These are phyloP conservation scores for Pantherophis vulpinus DNA, from an alignment of 2,797 vertebrate genomes.

Conservation along the genomic window DNA sequence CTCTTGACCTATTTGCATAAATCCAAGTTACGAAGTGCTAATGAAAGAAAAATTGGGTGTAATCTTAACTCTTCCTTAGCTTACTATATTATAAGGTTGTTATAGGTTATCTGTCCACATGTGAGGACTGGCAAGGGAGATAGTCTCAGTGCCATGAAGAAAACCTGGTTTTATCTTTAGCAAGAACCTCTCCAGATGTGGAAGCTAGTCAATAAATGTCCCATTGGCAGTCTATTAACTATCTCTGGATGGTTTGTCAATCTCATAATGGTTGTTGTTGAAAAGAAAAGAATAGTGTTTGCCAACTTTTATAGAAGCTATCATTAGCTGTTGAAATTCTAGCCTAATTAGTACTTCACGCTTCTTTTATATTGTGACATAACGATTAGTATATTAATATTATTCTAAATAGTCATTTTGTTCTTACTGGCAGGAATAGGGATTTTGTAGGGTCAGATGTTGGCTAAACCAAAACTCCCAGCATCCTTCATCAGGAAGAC, in stretches of 20 bases:
- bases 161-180: conserved; percentile 70
- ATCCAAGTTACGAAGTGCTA: neutral
- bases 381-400: neutral
- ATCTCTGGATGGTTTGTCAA: conserved; percentile 52
- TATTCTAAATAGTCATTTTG: neutral
- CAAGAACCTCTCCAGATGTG: conserved; percentile 68
- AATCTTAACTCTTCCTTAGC: neutral
- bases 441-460: neutral
- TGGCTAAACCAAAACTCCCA: neutral
- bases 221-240: conserved; percentile 68
- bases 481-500: neutral
- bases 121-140: conserved; percentile 31
- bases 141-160: conserved; percentile 60
- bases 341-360: neutral
- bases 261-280: conserved; percentile 59
- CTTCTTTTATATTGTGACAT: neutral
- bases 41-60: conserved; percentile 7
- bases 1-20: conserved; percentile 9
- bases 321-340: neutral
- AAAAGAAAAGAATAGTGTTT: conserved; percentile 12
- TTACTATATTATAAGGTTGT: neutral
- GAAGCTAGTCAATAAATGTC: conserved; percentile 67
- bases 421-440: neutral
- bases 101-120: conserved; percentile 56
- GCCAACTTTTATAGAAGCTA: neutral